Conservation (phyloP, 2,888 invertebrate species). For the Dryocosmus kuriphilus region DNA sequence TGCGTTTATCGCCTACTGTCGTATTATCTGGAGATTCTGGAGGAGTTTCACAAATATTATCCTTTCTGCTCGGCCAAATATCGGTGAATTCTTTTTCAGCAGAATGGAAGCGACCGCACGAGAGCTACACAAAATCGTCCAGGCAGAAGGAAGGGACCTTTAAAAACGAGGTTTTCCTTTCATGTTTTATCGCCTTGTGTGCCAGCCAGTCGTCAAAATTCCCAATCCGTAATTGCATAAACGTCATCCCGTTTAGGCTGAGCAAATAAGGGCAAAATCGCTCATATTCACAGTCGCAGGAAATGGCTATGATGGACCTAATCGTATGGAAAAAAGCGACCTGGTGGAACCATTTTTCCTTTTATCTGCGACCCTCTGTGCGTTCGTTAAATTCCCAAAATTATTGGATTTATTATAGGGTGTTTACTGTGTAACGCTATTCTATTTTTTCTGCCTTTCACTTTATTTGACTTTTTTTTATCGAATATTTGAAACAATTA, state of each 20-base stretch:
- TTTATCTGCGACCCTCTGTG: slow-evolving; percentile 6
- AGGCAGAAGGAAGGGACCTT: slow-evolving; percentile 50
- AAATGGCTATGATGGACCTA: slow-evolving; percentile 47
- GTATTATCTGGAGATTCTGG: too few species aligned
- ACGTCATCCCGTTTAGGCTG: slow-evolving; percentile 54
- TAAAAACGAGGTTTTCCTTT: slow-evolving; percentile 59
- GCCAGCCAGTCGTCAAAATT: slow-evolving; percentile 59
- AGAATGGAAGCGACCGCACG: slow-evolving; percentile 18
- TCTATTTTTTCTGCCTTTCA: background rate
- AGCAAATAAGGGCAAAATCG: slow-evolving; percentile 47
- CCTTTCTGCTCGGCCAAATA: slow-evolving; percentile 59
- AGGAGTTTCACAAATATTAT: slow-evolving; percentile 61
- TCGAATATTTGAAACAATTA: too few species aligned
- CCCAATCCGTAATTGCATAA: slow-evolving; percentile 65
- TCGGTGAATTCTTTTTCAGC: slow-evolving; percentile 55
- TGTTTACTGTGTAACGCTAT: background rate
- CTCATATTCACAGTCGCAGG: slow-evolving; percentile 28
- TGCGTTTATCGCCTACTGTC: slow-evolving; percentile 28
- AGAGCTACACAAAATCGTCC: slow-evolving; percentile 27
- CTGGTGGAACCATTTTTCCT: slow-evolving; percentile 42
- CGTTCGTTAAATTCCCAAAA: slow-evolving; percentile 16
- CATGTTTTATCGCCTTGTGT: slow-evolving; percentile 61
- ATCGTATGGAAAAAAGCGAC: slow-evolving; percentile 58
- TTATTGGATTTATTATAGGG: slow-evolving; percentile 19
- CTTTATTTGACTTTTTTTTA: background rate